Conservation (phyloP, 2,888 invertebrate species). For the Sinodicranocentrus sp. region DNA sequence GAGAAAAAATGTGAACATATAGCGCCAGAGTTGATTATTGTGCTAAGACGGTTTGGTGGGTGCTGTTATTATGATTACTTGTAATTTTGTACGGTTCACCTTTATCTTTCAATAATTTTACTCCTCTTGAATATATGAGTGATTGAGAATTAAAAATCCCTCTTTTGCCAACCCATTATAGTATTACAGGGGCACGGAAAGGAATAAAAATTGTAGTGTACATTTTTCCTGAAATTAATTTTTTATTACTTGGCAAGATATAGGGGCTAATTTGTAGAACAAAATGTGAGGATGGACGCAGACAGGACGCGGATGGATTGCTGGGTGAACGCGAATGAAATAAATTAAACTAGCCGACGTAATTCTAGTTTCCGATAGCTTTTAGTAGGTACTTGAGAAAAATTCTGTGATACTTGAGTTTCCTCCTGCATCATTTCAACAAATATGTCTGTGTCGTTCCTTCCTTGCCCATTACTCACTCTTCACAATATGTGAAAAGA, state of each 20-base stretch:
- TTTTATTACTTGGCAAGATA: constrained; percentile 17
- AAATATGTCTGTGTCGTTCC: constrained; percentile 53
- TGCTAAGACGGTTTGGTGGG: neutral
- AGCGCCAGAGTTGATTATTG: neutral
- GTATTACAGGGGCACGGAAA: too few species aligned
- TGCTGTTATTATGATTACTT: constrained; percentile 29
- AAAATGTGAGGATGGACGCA: neutral
- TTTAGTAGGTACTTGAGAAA: constrained; percentile 1
- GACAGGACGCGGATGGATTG: constrained; percentile 9
- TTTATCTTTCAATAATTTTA: constrained; percentile 32
- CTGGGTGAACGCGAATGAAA: constrained; percentile 18
- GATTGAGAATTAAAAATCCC: constrained; percentile 22
- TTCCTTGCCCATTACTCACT: constrained; percentile 29
- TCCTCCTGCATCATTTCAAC: constrained; percentile 34
- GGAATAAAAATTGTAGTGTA: too few species aligned
- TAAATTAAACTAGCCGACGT: constrained; percentile 6
- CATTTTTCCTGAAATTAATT: constrained; percentile 16
- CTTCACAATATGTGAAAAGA: neutral
- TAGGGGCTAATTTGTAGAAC: neutral
- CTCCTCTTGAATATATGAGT: constrained; percentile 42
- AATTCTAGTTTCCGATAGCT: constrained; percentile 12
- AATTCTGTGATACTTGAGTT: neutral
- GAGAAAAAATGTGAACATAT: constrained; percentile 3
- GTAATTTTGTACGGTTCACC: constrained; percentile 43
- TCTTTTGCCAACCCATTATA: too few species aligned